phyloP scores from a whole-genome alignment of 1,140 invertebrate species.

The Caerostris extrusa region DNA sequence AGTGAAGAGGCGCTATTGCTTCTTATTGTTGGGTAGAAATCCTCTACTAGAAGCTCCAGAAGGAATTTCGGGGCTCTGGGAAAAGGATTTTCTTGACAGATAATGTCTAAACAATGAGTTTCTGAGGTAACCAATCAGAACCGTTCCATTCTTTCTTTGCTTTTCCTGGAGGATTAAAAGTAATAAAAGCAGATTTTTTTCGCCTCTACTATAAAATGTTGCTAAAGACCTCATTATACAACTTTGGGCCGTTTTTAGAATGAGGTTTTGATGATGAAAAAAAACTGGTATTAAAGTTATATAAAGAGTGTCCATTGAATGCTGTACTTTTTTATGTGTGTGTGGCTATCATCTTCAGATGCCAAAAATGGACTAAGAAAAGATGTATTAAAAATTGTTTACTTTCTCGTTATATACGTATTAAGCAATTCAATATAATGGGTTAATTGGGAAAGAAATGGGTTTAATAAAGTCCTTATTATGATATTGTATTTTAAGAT shows the following conservation, averaged over 20 bases:
- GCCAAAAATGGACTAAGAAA: too few relatives aligned
- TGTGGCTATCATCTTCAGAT: too few relatives aligned
- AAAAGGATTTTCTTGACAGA: slow-evolving; percentile 47
- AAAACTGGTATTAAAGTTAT: too few relatives aligned
- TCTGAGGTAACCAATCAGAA: slow-evolving; percentile 32
- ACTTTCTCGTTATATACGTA: too few relatives aligned
- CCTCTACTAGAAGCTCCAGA: slow-evolving; percentile 7
- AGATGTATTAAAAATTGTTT: too few relatives aligned
- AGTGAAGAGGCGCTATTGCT: background rate
- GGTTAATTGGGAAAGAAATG: too few relatives aligned
- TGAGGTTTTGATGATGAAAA: background rate
- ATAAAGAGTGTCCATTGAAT: too few relatives aligned
- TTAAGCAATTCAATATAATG: too few relatives aligned
- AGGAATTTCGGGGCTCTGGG: background rate
- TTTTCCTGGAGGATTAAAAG: background rate
- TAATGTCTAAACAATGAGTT: slow-evolving; percentile 57
- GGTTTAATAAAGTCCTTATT: too few relatives aligned
- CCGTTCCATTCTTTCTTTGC: background rate
- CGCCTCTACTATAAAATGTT: background rate
- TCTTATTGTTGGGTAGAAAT: slow-evolving; percentile 17
- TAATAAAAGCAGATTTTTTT: background rate
- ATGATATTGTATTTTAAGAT: too few relatives aligned
- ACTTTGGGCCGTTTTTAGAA: background rate
- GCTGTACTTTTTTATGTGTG: too few relatives aligned
- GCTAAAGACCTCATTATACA: background rate